Evolutionary conservation across 2,113 vertebrate species (phyloP).

Genomic region (Centropus bengalensis): DNA sequence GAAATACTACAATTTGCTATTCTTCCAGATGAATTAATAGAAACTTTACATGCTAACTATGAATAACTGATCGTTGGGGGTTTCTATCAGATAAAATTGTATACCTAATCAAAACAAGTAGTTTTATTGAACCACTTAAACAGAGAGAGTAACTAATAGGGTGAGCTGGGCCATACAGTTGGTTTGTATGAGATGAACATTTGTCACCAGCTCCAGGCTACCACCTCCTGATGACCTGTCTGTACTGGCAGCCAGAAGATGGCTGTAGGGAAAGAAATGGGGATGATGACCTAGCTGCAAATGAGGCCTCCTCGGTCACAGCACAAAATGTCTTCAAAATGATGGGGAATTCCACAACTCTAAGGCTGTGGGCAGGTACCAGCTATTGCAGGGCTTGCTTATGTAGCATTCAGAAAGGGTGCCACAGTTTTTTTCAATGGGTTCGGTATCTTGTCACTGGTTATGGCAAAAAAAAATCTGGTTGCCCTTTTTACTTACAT

Average conservation of each 20-base stretch:
- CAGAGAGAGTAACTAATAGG: background rate
- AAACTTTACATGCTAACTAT: background rate
- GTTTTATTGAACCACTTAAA: background rate
- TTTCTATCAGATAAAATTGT: background rate
- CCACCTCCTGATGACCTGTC: background rate
- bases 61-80: background rate
- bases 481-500: background rate
- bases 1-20: background rate
- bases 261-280: background rate
- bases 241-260: background rate
- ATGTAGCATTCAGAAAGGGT: background rate
- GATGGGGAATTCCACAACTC: accelerated
- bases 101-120: background rate
- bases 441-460: background rate
- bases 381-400: background rate
- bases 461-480: background rate
- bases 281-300: background rate
- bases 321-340: background rate
- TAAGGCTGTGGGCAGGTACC: background rate
- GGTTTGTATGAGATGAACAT: background rate
- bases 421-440: background rate
- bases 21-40: background rate
- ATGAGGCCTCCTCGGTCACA: background rate
- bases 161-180: background rate
- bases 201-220: background rate